Conservation (phyloP, 2,113 vertebrate genomes). For the Cebus imitator region DNA sequence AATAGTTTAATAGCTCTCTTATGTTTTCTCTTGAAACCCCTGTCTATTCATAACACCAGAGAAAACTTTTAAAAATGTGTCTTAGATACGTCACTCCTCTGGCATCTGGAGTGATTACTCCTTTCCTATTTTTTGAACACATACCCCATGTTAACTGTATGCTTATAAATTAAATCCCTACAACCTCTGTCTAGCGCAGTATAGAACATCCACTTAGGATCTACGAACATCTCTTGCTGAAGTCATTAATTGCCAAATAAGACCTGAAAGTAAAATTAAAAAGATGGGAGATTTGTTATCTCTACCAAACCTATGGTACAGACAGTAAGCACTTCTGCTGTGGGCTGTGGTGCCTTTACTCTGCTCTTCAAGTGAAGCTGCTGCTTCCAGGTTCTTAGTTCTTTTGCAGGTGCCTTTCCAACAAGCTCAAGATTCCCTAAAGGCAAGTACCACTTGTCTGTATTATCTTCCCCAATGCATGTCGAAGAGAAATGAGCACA, state of each 20-base stretch:
- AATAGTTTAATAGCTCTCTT: neutral
- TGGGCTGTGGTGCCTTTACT: neutral
- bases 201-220: neutral
- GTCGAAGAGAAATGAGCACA: neutral
- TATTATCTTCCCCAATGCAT: neutral
- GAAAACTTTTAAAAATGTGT: neutral
- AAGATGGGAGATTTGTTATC: neutral
- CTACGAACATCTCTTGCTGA: slow-evolving; percentile 26
- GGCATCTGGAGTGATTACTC: neutral
- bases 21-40: neutral
- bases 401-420: neutral
- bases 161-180: slow-evolving; percentile 31
- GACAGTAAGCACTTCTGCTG: neutral
- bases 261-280: slow-evolving; percentile 4
- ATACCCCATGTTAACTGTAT: neutral
- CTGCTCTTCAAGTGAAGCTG: neutral
- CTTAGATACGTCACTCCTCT: neutral
- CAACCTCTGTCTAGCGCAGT: neutral
- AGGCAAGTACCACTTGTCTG: neutral
- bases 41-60: slow-evolving; percentile 2
- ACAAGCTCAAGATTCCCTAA: neutral
- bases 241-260: slow-evolving; percentile 24
- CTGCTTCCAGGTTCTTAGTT: neutral
- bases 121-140: slow-evolving; percentile 4
- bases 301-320: neutral